phyloP scores from a whole-genome alignment of 2,888 invertebrate species.

The Lepas anatifera region DNA sequence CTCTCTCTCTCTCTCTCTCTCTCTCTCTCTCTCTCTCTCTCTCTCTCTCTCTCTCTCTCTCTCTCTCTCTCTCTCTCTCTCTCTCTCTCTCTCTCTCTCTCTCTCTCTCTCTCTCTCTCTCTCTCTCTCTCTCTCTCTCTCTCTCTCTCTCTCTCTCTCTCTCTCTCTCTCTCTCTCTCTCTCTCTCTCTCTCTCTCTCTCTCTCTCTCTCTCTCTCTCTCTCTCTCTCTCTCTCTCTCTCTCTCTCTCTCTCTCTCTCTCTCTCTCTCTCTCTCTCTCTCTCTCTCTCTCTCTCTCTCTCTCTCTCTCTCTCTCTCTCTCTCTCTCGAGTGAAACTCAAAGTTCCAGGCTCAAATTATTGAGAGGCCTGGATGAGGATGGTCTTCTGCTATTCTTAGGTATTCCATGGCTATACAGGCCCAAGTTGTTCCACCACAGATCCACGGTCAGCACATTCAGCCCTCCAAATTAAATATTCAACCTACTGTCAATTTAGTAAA shows the following conservation, averaged over 20 bases:
- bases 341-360: too few relatives aligned
- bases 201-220: slow-evolving; percentile 1
- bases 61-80: neutral
- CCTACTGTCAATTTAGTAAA: too few relatives aligned
- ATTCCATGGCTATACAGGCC: too few relatives aligned
- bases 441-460: too few relatives aligned
- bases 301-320: slow-evolving; percentile 10
- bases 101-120: slow-evolving; percentile 3
- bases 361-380: too few relatives aligned
- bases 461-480: too few relatives aligned
- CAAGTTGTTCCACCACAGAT: too few relatives aligned
- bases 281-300: neutral
- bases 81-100: slow-evolving; percentile 7
- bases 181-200: slow-evolving; percentile 10
- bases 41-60: neutral
- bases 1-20: neutral
- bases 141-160: slow-evolving; percentile 15
- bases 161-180: slow-evolving; percentile 7
- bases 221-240: neutral
- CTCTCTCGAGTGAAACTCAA: too few relatives aligned
- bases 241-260: slow-evolving; percentile 13
- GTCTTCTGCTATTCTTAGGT: too few relatives aligned
- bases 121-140: neutral
- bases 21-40: neutral
- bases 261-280: neutral